Conservation (phyloP, 2,113 vertebrate genomes). For the Lepus timidus region DNA sequence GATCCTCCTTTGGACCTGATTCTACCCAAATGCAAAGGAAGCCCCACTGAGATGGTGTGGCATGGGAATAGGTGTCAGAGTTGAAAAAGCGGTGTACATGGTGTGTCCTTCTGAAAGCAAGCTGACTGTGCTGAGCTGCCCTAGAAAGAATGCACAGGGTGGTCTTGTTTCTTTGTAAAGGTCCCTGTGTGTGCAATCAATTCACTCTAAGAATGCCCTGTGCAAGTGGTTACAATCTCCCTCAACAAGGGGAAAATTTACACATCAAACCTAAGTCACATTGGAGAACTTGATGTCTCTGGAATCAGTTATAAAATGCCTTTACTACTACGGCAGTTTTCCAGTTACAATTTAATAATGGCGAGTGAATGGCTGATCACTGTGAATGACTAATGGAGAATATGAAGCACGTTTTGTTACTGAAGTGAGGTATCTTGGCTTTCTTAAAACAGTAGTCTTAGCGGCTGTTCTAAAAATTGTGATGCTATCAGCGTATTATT, state of each 20-base stretch:
- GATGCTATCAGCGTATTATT: slow-evolving; percentile 1
- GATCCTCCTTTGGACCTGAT: neutral
- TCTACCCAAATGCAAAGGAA: neutral
- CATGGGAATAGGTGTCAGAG: neutral
- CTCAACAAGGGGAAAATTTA: neutral
- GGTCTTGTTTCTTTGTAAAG: neutral
- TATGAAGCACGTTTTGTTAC: neutral
- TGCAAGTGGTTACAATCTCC: neutral
- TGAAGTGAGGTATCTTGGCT: neutral
- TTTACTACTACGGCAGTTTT: neutral
- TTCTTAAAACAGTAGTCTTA: neutral
- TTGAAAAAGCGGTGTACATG: neutral
- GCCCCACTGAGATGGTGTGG: neutral
- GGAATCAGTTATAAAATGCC: slow-evolving; percentile 8
- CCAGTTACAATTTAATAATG: slow-evolving; percentile 56
- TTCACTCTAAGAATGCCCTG: neutral
- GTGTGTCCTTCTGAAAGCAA: neutral
- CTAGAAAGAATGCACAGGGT: neutral
- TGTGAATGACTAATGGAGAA: slow-evolving; percentile 47
- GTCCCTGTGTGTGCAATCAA: neutral
- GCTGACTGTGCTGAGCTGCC: neutral
- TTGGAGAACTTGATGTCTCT: neutral
- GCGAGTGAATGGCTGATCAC: slow-evolving; percentile 57
- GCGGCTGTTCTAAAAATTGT: neutral
- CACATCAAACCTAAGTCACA: slow-evolving; percentile 14